Evolutionary conservation across 2,113 vertebrate genomes (phyloP).

Genomic region (Ploceus nigricollis): DNA sequence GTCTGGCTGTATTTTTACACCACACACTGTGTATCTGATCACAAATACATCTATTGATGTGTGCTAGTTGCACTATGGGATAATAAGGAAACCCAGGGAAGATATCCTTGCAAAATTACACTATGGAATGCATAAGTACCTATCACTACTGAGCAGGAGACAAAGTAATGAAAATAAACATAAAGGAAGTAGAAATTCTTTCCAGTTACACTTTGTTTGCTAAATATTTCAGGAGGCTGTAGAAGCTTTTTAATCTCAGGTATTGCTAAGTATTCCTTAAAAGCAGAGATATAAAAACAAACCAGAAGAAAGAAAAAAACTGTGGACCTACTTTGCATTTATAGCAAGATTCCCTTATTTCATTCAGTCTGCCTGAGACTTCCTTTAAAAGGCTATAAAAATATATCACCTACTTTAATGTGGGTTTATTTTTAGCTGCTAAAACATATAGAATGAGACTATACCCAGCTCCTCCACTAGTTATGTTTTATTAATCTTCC

Average conservation of each 20-base stretch:
- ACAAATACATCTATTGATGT: fast-evolving
- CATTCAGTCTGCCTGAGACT: background rate
- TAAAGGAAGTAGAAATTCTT: background rate
- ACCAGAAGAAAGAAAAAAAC: background rate
- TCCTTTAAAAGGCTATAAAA: background rate
- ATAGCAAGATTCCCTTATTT: background rate
- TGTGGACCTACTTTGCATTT: background rate
- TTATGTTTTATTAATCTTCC: background rate
- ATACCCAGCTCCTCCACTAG: background rate
- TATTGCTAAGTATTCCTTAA: background rate
- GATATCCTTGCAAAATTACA: background rate
- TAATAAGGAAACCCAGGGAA: background rate
- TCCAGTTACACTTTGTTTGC: background rate
- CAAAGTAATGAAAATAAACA: background rate
- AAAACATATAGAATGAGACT: background rate
- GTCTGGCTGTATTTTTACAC: background rate
- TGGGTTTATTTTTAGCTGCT: background rate
- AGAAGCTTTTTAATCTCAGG: background rate
- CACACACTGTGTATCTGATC: no score
- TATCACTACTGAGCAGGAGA: background rate
- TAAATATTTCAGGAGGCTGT: background rate
- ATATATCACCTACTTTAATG: background rate
- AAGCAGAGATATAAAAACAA: background rate
- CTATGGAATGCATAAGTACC: background rate
- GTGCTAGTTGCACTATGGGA: no score